Evolutionary conservation across 2,113 vertebrate genomes (phyloP).

Genomic region (Microcebus tavaratra): DNA sequence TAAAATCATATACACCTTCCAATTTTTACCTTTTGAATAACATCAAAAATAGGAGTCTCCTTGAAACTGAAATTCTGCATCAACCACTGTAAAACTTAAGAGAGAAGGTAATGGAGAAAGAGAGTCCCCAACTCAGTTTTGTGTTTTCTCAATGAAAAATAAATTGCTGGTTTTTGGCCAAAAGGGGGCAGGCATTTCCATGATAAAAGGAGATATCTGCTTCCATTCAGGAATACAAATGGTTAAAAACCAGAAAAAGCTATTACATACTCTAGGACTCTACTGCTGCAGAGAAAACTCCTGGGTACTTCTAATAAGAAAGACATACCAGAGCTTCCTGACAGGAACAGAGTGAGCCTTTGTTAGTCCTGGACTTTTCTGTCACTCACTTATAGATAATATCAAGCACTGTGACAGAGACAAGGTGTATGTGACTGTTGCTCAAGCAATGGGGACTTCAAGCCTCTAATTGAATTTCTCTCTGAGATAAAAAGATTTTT

Average conservation of each 20-base stretch:
- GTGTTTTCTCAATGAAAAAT: neutral
- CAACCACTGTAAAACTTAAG: neutral
- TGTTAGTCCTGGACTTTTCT: constrained; percentile 58
- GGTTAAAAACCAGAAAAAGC: constrained; percentile 31
- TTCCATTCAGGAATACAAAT: neutral
- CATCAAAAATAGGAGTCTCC: neutral
- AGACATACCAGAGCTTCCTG: constrained; percentile 32
- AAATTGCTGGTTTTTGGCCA: constrained; percentile 53
- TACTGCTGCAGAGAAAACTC: constrained; percentile 38
- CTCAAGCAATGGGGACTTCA: constrained; percentile 6
- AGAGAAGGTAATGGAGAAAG: neutral
- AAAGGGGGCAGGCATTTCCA: constrained; percentile 69
- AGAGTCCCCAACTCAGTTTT: neutral
- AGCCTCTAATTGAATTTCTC: constrained; percentile 54
- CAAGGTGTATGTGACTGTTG: constrained; percentile 40
- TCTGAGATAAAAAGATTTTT: neutral
- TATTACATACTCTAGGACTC: neutral
- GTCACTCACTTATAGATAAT: constrained; percentile 48
- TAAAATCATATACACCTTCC: neutral
- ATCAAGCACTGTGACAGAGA: constrained; percentile 54
- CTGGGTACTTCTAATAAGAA: constrained; percentile 54
- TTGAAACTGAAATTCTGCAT: neutral
- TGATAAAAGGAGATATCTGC: neutral
- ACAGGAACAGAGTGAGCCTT: constrained; percentile 51
- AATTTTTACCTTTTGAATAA: neutral